phyloP scores from a whole-genome alignment of 2,797 vertebrate species.

The Chanos chanos region DNA sequence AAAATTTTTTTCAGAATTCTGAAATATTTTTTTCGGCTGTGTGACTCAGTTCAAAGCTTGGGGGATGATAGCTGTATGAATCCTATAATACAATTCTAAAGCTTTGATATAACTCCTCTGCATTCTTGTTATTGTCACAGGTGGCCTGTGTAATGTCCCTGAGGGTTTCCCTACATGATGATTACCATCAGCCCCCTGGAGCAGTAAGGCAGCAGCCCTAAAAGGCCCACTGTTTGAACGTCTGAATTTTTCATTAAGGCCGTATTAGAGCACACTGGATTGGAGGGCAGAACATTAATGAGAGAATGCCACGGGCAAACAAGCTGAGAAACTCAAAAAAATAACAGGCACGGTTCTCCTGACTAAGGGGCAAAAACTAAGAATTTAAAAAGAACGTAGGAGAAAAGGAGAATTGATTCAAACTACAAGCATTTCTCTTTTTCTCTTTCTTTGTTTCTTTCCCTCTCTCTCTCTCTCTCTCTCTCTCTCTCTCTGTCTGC shows the following conservation, averaged over 20 bases:
- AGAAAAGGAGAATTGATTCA: not conserved
- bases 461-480: not conserved
- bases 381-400: slow-evolving; percentile 11
- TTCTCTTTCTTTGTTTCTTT: not conserved
- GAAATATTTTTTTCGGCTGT: too few relatives aligned
- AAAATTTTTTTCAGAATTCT: too few relatives aligned
- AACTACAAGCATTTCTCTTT: slow-evolving; percentile 3
- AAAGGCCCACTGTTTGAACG: slow-evolving; percentile 21
- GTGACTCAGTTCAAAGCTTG: too few relatives aligned
- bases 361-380: not conserved
- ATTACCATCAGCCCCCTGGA: too few relatives aligned
- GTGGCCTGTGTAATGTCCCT: slow-evolving; percentile 10
- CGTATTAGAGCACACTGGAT: slow-evolving; percentile 30
- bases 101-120: too few relatives aligned
- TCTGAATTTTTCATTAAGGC: slow-evolving; percentile 39
- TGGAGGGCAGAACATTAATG: slow-evolving; percentile 34
- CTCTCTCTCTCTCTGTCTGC: not conserved
- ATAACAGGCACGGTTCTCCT: slow-evolving; percentile 17
- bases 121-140: too few relatives aligned
- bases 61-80: too few relatives aligned
- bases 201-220: slow-evolving; percentile 29
- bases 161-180: too few relatives aligned
- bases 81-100: too few relatives aligned
- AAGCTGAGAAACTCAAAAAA: slow-evolving; percentile 7
- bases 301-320: slow-evolving; percentile 36